Percentiles rank a stretch among this genome's conserved stretches.
Evolutionary conservation across 2,797 vertebrate species (phyloP).

Genomic region (Novumbra hubbsi): DNA sequence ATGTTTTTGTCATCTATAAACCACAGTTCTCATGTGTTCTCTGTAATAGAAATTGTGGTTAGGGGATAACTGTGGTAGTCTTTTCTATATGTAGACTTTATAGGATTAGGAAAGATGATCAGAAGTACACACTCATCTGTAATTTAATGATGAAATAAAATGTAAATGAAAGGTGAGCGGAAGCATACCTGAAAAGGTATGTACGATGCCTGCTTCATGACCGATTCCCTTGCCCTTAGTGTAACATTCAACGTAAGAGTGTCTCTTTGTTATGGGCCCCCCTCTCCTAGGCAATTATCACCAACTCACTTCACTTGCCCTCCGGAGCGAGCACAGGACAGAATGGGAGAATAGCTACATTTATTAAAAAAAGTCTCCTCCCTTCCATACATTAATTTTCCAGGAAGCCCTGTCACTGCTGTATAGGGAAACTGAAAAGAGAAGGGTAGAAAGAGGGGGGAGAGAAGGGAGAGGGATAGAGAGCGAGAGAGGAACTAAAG

Average conservation of each 20-base stretch:
- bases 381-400: slow-evolving; percentile 85
- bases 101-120: slow-evolving; percentile 62
- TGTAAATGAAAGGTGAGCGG: slow-evolving; percentile 53
- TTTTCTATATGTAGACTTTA: slow-evolving; percentile 17
- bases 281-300: slow-evolving; percentile 79
- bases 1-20: slow-evolving; percentile 48
- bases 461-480: slow-evolving; percentile 24
- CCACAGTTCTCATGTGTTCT: slow-evolving; percentile 63
- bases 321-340: slow-evolving; percentile 68
- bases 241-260: slow-evolving; percentile 78
- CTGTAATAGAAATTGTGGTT: slow-evolving; percentile 51
- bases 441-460: slow-evolving; percentile 51
- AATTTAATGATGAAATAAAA: slow-evolving; percentile 71
- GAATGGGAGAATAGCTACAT: slow-evolving; percentile 80
- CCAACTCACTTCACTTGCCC: slow-evolving; percentile 79
- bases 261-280: slow-evolving; percentile 76
- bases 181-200: slow-evolving; percentile 64
- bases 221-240: slow-evolving; percentile 74
- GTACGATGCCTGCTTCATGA: slow-evolving; percentile 63
- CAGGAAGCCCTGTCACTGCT: slow-evolving; percentile 79
- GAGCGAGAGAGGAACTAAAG: not conserved
- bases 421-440: slow-evolving; percentile 63
- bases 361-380: slow-evolving; percentile 67
- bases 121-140: slow-evolving; percentile 66
- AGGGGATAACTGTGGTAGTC: slow-evolving; percentile 18